phyloP scores from a whole-genome alignment of 2,888 invertebrate species.

The Autographa gamma region DNA sequence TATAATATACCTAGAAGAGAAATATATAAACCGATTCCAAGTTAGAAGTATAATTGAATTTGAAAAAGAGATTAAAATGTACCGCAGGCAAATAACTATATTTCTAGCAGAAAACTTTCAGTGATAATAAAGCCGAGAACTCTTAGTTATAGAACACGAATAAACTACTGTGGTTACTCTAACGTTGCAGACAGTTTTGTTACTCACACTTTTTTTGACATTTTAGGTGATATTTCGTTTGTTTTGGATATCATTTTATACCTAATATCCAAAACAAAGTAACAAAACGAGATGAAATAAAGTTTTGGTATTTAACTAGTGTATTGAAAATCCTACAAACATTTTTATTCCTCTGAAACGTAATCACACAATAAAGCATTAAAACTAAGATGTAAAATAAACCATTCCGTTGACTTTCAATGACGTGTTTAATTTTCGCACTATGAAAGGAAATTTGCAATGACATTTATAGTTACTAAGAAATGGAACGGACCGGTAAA shows the following conservation, averaged over 20 bases:
- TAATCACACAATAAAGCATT: background rate
- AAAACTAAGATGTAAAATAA: background rate
- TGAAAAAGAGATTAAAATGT: background rate
- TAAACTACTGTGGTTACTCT: conserved; percentile 14
- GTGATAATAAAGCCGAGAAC: background rate
- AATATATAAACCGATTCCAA: no score
- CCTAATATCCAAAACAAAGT: no score
- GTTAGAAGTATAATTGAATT: no score
- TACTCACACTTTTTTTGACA: no score
- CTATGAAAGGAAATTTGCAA: conserved; percentile 35
- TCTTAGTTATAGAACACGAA: conserved; percentile 3
- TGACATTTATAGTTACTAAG: conserved; percentile 41
- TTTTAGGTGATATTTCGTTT: no score
- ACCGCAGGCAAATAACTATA: background rate
- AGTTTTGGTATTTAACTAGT: no score
- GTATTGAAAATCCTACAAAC: no score
- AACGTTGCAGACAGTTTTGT: conserved; percentile 28
- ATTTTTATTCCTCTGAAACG: no score
- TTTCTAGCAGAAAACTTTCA: background rate
- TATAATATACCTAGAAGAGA: background rate
- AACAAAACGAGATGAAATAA: no score
- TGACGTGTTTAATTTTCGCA: conserved; percentile 46
- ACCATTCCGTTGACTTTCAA: conserved; percentile 20
- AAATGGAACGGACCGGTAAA: conserved; percentile 51
- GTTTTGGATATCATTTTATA: no score